Base-by-base conservation (phyloP, 2,888 invertebrate species). In the Monoplex corrugatus region DNA sequence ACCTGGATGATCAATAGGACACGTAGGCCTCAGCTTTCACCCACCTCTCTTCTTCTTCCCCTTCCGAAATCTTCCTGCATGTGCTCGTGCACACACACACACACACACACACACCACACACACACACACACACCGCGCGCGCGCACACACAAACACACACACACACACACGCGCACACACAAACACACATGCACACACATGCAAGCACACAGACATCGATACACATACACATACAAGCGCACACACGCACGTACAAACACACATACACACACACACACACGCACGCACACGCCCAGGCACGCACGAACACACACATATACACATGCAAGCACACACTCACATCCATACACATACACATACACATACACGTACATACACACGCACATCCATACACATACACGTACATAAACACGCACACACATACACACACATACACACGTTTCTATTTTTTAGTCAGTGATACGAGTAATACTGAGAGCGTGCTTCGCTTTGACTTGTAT, bases 221-320 rank as follows among this genome's bases (percentile, higher is more conserved):
- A n/a, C 78, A 6, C 32, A 40, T 78, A 75, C 78, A 40, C 45
- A 23, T 45, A 44, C 78, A 43, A 45, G 28, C 87, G n/a, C 35
- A 32, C 50, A 57, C 40, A 57, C 78, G 19, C 40, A 80, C 80
- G 19, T 40, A 8, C 57, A 40, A 63, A 72, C 86, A 86, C 72
- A 85, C 57, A 44, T 8, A 50, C 35, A 44, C 85, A 85, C 28
- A 50, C 35, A 85, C 35, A 85, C 85, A n/a, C 35, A 50, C 85
- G 8, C 28, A 57, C 63, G 19, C 38, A 85, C 85, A 0, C 38
- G 38, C 63, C 3, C 63, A 85, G n/a, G 57, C 50, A 85, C 63
- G 19, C 50, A 50, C 50, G 10, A 50, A 8, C 8, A 8, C 8
- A 8, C 8, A 50, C 50, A 50, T 19, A 57, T 38, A 38, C 35